Evolutionary conservation across 35 echinoderm and acorn worm genomes (phyloP).

Genomic region (Ptychodera flava): DNA sequence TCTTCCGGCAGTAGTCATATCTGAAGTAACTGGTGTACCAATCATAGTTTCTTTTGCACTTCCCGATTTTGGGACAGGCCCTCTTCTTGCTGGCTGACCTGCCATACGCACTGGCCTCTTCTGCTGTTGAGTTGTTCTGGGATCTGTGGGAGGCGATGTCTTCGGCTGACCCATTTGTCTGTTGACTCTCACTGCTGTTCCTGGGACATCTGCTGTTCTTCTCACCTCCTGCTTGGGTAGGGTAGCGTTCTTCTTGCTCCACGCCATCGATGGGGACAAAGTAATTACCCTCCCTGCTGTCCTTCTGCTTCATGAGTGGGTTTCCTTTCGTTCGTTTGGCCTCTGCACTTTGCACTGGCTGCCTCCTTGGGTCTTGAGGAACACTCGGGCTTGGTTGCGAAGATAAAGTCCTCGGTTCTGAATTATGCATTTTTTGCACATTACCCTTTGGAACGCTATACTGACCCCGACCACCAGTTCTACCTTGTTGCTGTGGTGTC

Average conservation of each 20-base stretch:
- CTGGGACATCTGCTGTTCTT: background rate
- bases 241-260: background rate
- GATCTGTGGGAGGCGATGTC: too few relatives aligned
- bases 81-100: background rate
- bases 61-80: background rate
- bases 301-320: background rate
- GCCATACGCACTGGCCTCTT: too few relatives aligned
- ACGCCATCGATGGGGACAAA: background rate
- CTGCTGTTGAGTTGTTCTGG: too few relatives aligned
- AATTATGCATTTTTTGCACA: background rate
- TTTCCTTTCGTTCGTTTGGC: background rate
- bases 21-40: background rate
- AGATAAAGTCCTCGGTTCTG: background rate
- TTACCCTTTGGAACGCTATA: background rate
- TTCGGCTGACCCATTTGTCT: background rate
- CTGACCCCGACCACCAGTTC: background rate
- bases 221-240: background rate
- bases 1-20: too few relatives aligned
- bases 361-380: background rate
- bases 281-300: background rate
- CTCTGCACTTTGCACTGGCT: background rate
- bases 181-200: background rate
- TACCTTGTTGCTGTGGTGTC: background rate
- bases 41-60: background rate
- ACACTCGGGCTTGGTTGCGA: background rate